Percentiles rank a stretch among this genome's conserved stretches.
Conservation (phyloP, 2,888 invertebrate genomes). For the Papilio demoleus region DNA sequence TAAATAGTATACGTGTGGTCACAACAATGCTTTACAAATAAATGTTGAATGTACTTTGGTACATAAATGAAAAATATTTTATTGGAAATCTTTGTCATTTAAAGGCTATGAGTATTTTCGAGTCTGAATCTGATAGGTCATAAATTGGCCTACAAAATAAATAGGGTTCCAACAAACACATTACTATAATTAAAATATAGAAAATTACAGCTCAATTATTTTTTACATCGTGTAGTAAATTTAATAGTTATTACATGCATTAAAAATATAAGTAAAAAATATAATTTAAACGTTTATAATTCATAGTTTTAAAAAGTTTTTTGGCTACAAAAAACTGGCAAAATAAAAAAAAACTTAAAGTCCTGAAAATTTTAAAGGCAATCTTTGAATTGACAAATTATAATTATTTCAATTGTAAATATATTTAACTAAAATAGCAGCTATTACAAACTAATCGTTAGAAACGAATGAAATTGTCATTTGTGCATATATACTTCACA, state of each 20-base stretch:
- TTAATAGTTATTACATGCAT: too few species aligned
- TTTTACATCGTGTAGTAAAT: too few species aligned
- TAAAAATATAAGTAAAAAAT: not conserved
- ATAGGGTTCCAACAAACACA: conserved; percentile 25
- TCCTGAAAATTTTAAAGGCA: too few species aligned
- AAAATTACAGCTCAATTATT: not conserved
- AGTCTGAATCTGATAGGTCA: conserved; percentile 22
- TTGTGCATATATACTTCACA: not conserved
- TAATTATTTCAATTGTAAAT: too few species aligned
- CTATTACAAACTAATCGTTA: too few species aligned
- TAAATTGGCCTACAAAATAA: conserved; percentile 23
- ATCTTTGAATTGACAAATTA: too few species aligned
- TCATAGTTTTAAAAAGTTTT: too few species aligned
- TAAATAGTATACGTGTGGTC: not conserved
- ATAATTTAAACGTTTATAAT: not conserved
- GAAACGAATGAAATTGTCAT: not conserved
- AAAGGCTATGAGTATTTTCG: conserved; percentile 24
- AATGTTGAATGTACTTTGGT: not conserved
- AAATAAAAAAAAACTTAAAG: too few species aligned
- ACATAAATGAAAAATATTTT: conserved; percentile 14
- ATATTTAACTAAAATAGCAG: too few species aligned
- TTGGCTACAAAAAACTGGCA: too few species aligned
- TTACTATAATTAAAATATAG: conserved; percentile 18
- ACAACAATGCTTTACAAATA: conserved; percentile 3
- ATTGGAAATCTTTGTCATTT: conserved; percentile 18